phyloP scores from a whole-genome alignment of 2,113 vertebrate species.

The Aptenodytes patagonicus region DNA sequence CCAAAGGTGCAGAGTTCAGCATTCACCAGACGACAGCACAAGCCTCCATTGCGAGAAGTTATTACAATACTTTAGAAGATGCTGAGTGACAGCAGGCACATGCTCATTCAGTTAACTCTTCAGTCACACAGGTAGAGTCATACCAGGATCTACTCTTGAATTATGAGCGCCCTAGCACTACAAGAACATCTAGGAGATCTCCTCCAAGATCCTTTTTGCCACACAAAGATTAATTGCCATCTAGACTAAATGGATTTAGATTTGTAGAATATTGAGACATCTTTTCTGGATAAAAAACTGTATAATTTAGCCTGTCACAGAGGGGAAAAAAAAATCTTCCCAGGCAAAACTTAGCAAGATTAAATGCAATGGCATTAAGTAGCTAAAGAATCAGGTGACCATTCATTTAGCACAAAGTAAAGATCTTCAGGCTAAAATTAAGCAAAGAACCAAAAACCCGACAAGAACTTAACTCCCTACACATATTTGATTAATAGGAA shows the following conservation, averaged over 20 bases:
- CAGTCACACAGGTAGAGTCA: background rate
- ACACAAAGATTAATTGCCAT: background rate
- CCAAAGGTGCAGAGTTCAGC: background rate
- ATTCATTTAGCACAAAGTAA: background rate
- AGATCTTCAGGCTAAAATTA: background rate
- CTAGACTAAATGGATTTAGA: background rate
- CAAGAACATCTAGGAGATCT: background rate
- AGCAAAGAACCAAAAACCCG: background rate
- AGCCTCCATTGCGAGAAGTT: background rate
- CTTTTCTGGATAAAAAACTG: background rate
- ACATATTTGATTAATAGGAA: background rate
- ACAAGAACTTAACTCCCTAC: background rate
- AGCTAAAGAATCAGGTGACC: background rate
- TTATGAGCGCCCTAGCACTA: background rate
- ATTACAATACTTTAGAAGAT: background rate
- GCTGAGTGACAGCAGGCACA: background rate
- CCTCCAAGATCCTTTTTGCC: background rate
- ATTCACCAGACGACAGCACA: background rate
- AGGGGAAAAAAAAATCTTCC: background rate
- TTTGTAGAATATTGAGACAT: background rate
- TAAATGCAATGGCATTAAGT: background rate
- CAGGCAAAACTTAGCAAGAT: background rate
- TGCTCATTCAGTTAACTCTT: rapidly evolving
- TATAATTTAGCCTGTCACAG: background rate
- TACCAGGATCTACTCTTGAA: background rate